Percentiles rank a stretch among this genome's conserved stretches.
These are phyloP conservation scores for Bombus turneri DNA, from an alignment of 1,140 invertebrate genomes.

Conservation along the genomic window DNA sequence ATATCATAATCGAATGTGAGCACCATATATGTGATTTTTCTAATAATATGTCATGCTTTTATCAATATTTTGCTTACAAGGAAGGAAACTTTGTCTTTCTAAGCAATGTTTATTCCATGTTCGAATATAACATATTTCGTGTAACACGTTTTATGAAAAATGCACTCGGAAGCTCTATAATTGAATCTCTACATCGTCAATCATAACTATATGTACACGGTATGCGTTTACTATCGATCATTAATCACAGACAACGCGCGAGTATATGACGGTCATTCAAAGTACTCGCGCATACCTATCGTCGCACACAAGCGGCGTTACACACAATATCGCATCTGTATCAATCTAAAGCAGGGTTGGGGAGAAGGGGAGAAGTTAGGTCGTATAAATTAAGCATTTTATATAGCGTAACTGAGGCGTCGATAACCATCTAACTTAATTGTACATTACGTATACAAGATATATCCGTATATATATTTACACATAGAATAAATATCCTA, in stretches of 20 bases:
- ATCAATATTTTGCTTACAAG: background rate
- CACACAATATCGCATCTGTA: constrained; percentile 30
- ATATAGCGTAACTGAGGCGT: constrained; percentile 35
- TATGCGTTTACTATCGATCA: constrained; percentile 71
- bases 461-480: constrained; percentile 59
- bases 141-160: constrained; percentile 10
- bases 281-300: background rate
- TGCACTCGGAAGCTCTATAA: constrained; percentile 7
- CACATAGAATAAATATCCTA: constrained; percentile 68
- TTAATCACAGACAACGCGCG: constrained; percentile 81
- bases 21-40: background rate
- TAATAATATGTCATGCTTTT: background rate
- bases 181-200: constrained; percentile 19
- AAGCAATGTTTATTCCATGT: constrained; percentile 15
- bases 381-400: constrained; percentile 58
- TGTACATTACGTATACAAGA: constrained; percentile 13
- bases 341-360: constrained; percentile 14
- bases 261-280: constrained; percentile 45
- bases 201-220: constrained; percentile 57
- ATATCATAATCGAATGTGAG: background rate
- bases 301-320: constrained; percentile 17
- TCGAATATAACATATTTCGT: background rate
- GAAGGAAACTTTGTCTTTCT: background rate
- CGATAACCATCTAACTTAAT: constrained; percentile 58
- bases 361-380: background rate